Base-by-base conservation (phyloP, 1,140 invertebrate species). In the Drosophila neocordata region DNA sequence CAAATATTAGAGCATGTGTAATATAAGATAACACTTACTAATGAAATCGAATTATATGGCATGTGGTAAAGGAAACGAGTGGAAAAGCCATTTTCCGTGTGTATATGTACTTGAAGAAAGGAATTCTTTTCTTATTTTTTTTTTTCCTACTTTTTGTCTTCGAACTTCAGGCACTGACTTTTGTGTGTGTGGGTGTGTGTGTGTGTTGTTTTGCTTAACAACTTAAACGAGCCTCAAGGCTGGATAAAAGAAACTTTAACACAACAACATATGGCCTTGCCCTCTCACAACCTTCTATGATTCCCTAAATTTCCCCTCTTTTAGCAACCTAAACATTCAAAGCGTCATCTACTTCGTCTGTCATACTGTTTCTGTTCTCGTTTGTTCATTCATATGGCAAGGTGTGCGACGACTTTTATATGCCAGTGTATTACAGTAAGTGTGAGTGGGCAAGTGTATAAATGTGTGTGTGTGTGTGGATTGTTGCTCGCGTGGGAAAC, bases 401-500 rank as follows among this genome's bases (percentile, higher is more conserved):
- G 53, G 53, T 56, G 27, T 34, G 53, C 27, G 53, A 56, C 27
- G 53, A 56, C 27, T 56, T 56, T 56, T 56, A 59, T 59, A 20
- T n/a, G 34, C 15, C 34, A 41, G 31, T 18, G 57, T 59, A 24
- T 31, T 34, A 22, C 11, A n/a, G 8, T 8, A n/a, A 5, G 12
- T 58, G 12, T 58, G 12, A 11, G 20, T 57, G 13, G 24, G 52
- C 1, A 31, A 6, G 31, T 22, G 52, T 55, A 24, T 31, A 7
- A 31, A 7, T 24, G 57, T 13, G 55, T 12, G 13, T 15, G 34
- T 38, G 44, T 53, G 53, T 55, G 48, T 57, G 37, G 57, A 56
- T 59, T 73, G 69, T 57, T 67, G 71, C 48, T 53, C 72, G 71
- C 72, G 34, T 74, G 72, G 72, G 71, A 75, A 68, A 41, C 72